These are phyloP conservation scores for Lagocephalus sceleratus DNA, from an alignment of 2,797 vertebrate species.

Conservation along the genomic window DNA sequence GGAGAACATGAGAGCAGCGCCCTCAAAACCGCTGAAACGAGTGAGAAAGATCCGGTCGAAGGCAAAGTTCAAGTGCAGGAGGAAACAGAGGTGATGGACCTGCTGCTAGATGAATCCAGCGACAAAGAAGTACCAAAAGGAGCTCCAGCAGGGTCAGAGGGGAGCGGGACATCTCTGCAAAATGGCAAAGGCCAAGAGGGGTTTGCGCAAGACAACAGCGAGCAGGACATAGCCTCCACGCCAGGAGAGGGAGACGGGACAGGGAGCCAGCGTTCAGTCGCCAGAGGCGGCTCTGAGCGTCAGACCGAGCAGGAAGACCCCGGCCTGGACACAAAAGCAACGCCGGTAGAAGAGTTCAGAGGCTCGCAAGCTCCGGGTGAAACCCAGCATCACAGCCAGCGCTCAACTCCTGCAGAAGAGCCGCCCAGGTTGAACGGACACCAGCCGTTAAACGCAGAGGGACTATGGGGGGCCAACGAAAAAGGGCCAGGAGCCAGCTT, in stretches of 20 bases:
- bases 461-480: background rate
- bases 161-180: slow-evolving; percentile 5
- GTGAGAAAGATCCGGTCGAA: slow-evolving; percentile 23
- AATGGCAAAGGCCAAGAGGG: slow-evolving; percentile 8
- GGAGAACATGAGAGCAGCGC: slow-evolving; percentile 18
- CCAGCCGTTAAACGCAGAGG: background rate
- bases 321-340: slow-evolving; percentile 14
- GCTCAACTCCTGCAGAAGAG: background rate
- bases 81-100: background rate
- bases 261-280: slow-evolving; percentile 18
- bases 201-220: slow-evolving; percentile 3
- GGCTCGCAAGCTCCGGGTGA: background rate
- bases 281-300: slow-evolving; percentile 18
- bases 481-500: too few relatives aligned
- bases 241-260: slow-evolving; percentile 42
- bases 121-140: too few relatives aligned
- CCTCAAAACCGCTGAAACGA: slow-evolving; percentile 22
- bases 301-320: slow-evolving; percentile 25
- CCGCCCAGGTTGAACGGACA: background rate
- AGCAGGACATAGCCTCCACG: slow-evolving; percentile 24
- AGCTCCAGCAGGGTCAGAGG: too few relatives aligned
- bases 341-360: slow-evolving; percentile 15
- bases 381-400: slow-evolving; percentile 16
- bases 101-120: background rate
- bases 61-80: slow-evolving; percentile 5